Conservation (phyloP, 2,888 invertebrate genomes). For the Pyrrhia umbra region DNA sequence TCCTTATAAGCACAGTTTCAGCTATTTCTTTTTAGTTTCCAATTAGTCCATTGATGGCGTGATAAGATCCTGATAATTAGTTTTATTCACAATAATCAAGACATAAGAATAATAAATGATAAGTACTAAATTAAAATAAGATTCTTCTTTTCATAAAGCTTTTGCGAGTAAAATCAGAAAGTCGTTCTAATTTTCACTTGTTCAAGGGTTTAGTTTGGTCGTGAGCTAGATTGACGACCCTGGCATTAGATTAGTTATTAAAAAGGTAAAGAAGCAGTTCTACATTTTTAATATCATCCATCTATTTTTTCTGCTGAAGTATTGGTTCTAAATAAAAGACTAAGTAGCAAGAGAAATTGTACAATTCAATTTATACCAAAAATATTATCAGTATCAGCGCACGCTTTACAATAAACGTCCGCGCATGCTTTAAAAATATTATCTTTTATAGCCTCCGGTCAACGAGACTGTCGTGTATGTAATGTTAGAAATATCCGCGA, state of each 20-base stretch:
- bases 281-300: too few relatives aligned
- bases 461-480: not conserved
- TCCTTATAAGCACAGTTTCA: not conserved
- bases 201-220: constrained; percentile 33
- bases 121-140: too few relatives aligned
- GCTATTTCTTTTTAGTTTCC: not conserved
- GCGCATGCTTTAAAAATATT: not conserved
- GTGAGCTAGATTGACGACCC: constrained; percentile 27
- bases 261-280: constrained; percentile 1
- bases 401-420: constrained; percentile 6
- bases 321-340: too few relatives aligned
- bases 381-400: too few relatives aligned
- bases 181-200: constrained; percentile 18
- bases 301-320: too few relatives aligned
- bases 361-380: too few relatives aligned
- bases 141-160: constrained; percentile 5
- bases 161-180: not conserved
- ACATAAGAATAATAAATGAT: too few relatives aligned
- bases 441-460: constrained; percentile 1
- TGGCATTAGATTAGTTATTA: not conserved
- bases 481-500: not conserved
- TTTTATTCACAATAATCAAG: too few relatives aligned
- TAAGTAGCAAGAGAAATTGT: too few relatives aligned
- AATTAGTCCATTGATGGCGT: not conserved
- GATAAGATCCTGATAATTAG: too few relatives aligned